These are phyloP conservation scores for Takifugu ocellatus DNA, from an alignment of 2,797 vertebrate species.

Conservation along the genomic window DNA sequence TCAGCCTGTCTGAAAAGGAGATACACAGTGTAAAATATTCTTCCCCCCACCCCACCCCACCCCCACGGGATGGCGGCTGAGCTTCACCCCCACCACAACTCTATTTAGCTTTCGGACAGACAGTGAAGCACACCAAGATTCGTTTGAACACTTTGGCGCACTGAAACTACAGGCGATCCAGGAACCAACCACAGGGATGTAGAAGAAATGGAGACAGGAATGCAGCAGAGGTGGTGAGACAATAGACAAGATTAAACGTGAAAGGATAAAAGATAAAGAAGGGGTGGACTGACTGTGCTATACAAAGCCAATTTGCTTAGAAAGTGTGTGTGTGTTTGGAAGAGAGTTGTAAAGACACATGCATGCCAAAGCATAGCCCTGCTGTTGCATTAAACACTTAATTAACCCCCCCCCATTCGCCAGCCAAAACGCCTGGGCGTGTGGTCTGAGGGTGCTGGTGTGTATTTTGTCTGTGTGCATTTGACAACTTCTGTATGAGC, in stretches of 20 bases:
- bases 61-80: constrained; percentile 50
- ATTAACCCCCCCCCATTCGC: constrained; percentile 71
- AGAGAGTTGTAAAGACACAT: constrained; percentile 55
- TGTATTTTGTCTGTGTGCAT: constrained; percentile 25
- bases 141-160: constrained; percentile 54
- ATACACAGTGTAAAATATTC: constrained; percentile 65
- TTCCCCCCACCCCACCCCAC: constrained; percentile 37
- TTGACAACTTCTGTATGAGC: constrained; percentile 26
- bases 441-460: constrained; percentile 21
- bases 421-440: constrained; percentile 37
- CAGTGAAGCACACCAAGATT: constrained; percentile 63
- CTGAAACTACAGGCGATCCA: constrained; percentile 56
- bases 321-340: constrained; percentile 10
- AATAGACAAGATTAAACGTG: constrained; percentile 12
- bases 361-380: constrained; percentile 52
- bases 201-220: constrained; percentile 13
- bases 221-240: constrained; percentile 26
- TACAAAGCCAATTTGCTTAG: constrained; percentile 41
- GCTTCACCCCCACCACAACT: constrained; percentile 46
- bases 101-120: constrained; percentile 42
- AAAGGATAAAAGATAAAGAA: constrained; percentile 23
- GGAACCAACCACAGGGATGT: constrained; percentile 50
- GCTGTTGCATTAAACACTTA: constrained; percentile 69
- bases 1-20: constrained; percentile 58
- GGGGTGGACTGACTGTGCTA: constrained; percentile 17